A percentile compares a stretch with the other conserved stretches of the same genome.
phyloP scores from a whole-genome alignment of 2,888 invertebrate genomes.

The Acanthosepion esculentum region DNA sequence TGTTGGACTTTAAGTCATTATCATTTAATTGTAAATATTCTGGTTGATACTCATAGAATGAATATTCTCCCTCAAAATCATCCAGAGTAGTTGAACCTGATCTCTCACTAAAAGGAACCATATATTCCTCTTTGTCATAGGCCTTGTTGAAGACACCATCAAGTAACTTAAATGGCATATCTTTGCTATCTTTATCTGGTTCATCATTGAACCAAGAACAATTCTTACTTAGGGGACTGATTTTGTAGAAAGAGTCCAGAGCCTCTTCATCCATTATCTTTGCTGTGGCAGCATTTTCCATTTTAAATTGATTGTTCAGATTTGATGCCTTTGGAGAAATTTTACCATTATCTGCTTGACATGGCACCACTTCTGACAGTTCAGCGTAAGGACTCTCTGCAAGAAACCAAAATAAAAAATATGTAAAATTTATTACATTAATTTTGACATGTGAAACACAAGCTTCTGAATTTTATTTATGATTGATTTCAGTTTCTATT shows the following conservation, averaged over 20 bases:
- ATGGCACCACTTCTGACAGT: slow-evolving; percentile 39
- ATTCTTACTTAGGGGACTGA: slow-evolving; percentile 36
- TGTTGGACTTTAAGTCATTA: background rate
- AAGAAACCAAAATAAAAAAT: background rate
- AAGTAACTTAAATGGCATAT: background rate
- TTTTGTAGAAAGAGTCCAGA: background rate
- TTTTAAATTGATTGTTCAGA: background rate
- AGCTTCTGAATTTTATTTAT: background rate
- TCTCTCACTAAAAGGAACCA: slow-evolving; percentile 45
- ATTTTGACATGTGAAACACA: background rate
- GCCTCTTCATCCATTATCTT: background rate
- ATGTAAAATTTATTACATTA: background rate
- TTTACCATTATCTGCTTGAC: background rate
- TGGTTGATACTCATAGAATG: background rate
- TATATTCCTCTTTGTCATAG: slow-evolving; percentile 37
- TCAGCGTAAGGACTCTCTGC: slow-evolving; percentile 39
- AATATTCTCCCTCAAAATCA: background rate
- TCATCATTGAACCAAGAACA: slow-evolving; percentile 37
- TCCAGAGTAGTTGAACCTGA: background rate
- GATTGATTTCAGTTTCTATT: background rate
- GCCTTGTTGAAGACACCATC: slow-evolving; percentile 40
- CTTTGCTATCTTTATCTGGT: background rate
- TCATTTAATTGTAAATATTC: slow-evolving; percentile 6
- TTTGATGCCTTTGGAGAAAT: slow-evolving; percentile 35
- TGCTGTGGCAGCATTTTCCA: background rate